These are phyloP conservation scores for Amphimallon solstitiale DNA, from an alignment of 2,888 invertebrate genomes.

Conservation along the genomic window DNA sequence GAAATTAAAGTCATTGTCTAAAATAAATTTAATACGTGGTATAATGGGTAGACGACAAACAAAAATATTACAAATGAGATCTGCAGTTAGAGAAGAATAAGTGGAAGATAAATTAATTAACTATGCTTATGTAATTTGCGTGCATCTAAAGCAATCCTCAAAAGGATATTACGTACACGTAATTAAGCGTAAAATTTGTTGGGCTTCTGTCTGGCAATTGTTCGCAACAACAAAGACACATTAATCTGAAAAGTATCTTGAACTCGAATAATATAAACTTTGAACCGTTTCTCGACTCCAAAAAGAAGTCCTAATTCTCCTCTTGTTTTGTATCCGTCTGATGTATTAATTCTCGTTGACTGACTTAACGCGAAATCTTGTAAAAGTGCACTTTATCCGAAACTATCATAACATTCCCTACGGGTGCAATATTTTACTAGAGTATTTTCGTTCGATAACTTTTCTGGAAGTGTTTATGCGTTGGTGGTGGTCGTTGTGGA, in stretches of 20 bases:
- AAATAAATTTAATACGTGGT: no score
- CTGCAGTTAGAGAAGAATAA: no score
- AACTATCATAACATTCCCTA: background rate
- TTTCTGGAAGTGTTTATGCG: no score
- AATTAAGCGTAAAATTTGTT: constrained; percentile 15
- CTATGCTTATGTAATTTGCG: no score
- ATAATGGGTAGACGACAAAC: no score
- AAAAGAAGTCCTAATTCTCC: constrained; percentile 1
- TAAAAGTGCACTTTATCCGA: constrained; percentile 20
- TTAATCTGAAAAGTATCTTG: constrained; percentile 43
- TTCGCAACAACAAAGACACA: constrained; percentile 40
- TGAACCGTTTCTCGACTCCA: constrained; percentile 29
- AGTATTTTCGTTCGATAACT: no score
- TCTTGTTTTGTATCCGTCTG: background rate
- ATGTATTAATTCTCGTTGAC: constrained; percentile 31
- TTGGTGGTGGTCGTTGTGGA: no score
- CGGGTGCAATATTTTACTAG: no score
- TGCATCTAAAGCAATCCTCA: background rate
- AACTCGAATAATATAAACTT: constrained; percentile 40
- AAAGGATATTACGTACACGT: constrained; percentile 5
- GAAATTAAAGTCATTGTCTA: no score
- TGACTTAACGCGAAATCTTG: constrained; percentile 26
- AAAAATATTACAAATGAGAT: no score
- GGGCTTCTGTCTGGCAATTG: constrained; percentile 11
- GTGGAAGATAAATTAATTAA: no score